A percentile compares a stretch with the other conserved stretches of the same genome.
Conservation (phyloP, 2,888 invertebrate genomes). For the Resseliella maxima region DNA sequence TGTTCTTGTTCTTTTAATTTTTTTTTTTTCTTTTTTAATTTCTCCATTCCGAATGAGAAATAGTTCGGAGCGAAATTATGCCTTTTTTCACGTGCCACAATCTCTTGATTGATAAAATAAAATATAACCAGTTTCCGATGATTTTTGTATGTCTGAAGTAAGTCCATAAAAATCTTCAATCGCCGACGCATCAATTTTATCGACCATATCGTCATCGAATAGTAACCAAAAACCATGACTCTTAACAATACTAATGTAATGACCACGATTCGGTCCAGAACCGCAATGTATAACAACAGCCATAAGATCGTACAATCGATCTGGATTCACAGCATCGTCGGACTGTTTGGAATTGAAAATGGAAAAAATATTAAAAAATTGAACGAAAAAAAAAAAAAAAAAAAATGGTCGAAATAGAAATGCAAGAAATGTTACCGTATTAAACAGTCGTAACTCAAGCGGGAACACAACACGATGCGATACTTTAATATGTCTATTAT, state of each 20-base stretch:
- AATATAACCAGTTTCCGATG: conserved; percentile 99
- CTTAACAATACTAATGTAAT: conserved; percentile 99
- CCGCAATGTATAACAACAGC: conserved; percentile 99
- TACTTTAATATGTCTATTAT: conserved; percentile 98
- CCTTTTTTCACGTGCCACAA: conserved; percentile 70
- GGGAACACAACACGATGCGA: conserved; percentile 99
- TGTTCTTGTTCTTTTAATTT: not conserved
- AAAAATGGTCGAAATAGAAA: conserved; percentile 56
- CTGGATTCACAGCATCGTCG: conserved; percentile 98
- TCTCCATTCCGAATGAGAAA: conserved; percentile 60
- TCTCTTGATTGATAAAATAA: conserved; percentile 97
- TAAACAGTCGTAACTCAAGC: conserved; percentile 94
- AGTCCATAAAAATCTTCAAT: conserved; percentile 99
- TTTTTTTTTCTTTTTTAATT: not conserved
- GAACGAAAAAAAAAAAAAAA: conserved; percentile 55
- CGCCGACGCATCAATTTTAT: conserved; percentile 98
- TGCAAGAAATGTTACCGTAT: conserved; percentile 75
- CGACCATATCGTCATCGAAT: conserved; percentile 99
- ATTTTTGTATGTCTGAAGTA: conserved; percentile 98
- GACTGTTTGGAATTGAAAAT: conserved; percentile 73
- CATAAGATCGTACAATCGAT: conserved; percentile 97
- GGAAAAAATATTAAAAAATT: conserved; percentile 32
- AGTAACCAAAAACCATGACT: conserved; percentile 99
- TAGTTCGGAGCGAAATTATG: conserved; percentile 60
- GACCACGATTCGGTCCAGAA: conserved; percentile 98